Evolutionary conservation across 1,140 invertebrate genomes (phyloP), one percentile per base, ranked within the genome.

Genomic region (Lanistes nyassanus): DNA sequence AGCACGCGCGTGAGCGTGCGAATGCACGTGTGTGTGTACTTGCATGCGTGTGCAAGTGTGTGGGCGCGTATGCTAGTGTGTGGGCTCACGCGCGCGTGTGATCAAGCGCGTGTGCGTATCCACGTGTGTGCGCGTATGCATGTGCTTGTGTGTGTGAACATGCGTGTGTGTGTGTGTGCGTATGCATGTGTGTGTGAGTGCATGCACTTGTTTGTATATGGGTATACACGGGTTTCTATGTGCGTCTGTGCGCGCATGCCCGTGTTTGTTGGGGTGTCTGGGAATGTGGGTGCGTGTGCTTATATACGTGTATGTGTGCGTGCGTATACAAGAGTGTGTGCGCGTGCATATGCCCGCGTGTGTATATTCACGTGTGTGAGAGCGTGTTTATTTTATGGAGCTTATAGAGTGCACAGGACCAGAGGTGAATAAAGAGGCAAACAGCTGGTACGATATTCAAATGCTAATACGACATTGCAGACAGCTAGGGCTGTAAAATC

Each of bases 331-430:
- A 9, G 58, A 16, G 53, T 55, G 58, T 2, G 58, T 62, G 58
- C n/a, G 23, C 34, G 58, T 31, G 58, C 34, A 9, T 31, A 31
- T n/a, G 58, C n/a, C 11, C 23, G 58, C 58, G 23, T n/a, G 58
- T 62, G 58, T 31, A 31, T 4, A 31, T 62, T n/a, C 34, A 31
- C 34, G 58, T 62, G 58, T 62, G 58, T 62, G 58, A 29, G 58
- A 29, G 58, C 34, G 58, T 62, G 58, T 62, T n/a, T 62, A 31
- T 62, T n/a, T n/a, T n/a, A n/a, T n/a, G n/a, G n/a, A n/a, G n/a
- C n/a, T n/a, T n/a, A n/a, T n/a, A n/a, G n/a, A n/a, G n/a, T n/a
- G n/a, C n/a, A n/a, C n/a, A n/a, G n/a, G n/a, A n/a, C n/a, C n/a
- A n/a, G n/a, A n/a, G n/a, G n/a, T n/a, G n/a, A n/a, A n/a, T n/a